Conservation (phyloP, 2,113 vertebrate species). For the Tenebrosternarchus preto region DNA sequence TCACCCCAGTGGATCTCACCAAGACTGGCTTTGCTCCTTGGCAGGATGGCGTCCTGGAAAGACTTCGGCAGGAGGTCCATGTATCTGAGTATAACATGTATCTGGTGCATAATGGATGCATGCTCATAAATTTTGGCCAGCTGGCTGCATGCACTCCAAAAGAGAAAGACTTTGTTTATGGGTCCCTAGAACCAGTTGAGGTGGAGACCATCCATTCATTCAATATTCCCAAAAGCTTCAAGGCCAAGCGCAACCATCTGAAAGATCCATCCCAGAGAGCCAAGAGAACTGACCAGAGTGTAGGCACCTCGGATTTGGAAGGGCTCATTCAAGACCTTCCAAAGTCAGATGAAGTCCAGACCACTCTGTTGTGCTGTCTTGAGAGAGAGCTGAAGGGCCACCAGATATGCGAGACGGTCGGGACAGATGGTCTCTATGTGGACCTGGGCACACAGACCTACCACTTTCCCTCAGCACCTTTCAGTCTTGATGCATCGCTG, state of each 20-base stretch:
- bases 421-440: conserved; percentile 80
- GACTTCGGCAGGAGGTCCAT: conserved; percentile 80
- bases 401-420: conserved; percentile 79
- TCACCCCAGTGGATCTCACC: conserved; percentile 50
- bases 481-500: conserved; percentile 73
- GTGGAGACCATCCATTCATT: conserved; percentile 86
- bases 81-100: conserved; percentile 92
- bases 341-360: conserved; percentile 73
- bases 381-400: conserved; percentile 91
- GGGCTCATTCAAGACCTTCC: conserved; percentile 73
- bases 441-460: conserved; percentile 90
- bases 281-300: conserved; percentile 71
- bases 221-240: conserved; percentile 86
- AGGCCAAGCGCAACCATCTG: conserved; percentile 79
- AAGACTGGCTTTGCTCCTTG: conserved; percentile 87
- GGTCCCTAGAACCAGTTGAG: conserved; percentile 87
- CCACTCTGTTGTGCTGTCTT: conserved; percentile 84
- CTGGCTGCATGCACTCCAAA: conserved; percentile 90
- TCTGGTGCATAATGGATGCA: conserved; percentile 86
- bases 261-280: conserved; percentile 73
- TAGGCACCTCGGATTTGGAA: conserved; percentile 85
- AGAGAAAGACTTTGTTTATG: conserved; percentile 95
- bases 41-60: conserved; percentile 92
- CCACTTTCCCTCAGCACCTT: conserved; percentile 78
- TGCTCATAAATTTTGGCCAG: conserved; percentile 95